These are phyloP conservation scores for Macropodus opercularis DNA, from an alignment of 2,797 vertebrate genomes.

Conservation along the genomic window DNA sequence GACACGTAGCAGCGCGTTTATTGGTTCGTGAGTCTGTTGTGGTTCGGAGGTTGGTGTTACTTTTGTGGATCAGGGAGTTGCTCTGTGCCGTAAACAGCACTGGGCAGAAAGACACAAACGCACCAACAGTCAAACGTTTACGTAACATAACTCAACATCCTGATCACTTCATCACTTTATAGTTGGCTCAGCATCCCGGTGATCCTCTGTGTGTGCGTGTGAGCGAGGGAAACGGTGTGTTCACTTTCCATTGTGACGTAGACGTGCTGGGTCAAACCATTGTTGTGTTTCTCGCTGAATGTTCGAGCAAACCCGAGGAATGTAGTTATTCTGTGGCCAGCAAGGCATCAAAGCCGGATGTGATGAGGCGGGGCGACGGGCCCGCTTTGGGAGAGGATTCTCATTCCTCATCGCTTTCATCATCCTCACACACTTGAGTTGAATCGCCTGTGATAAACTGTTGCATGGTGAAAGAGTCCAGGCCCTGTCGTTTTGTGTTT, in stretches of 20 bases:
- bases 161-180: constrained; percentile 37
- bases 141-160: constrained; percentile 35
- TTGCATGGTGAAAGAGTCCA: constrained; percentile 51
- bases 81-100: constrained; percentile 22
- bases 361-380: constrained; percentile 43
- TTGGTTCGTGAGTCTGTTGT: constrained; percentile 23
- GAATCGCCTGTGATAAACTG: constrained; percentile 43
- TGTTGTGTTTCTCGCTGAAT: constrained; percentile 65
- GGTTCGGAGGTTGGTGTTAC: constrained; percentile 26
- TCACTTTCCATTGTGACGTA: constrained; percentile 43
- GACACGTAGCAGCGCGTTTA: constrained; percentile 22
- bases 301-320: constrained; percentile 69
- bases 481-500: constrained; percentile 23
- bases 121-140: constrained; percentile 46
- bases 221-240: constrained; percentile 32
- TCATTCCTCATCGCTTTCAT: constrained; percentile 62
- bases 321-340: constrained; percentile 54
- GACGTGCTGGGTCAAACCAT: constrained; percentile 42
- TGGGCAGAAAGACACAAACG: constrained; percentile 12
- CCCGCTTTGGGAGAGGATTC: constrained; percentile 42
- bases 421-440: constrained; percentile 52
- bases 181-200: constrained; percentile 31
- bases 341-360: constrained; percentile 53
- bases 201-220: constrained; percentile 34
- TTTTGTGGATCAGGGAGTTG: constrained; percentile 44